These are phyloP conservation scores for Python bivittatus DNA, from an alignment of 2,113 vertebrate species.

Conservation along the genomic window DNA sequence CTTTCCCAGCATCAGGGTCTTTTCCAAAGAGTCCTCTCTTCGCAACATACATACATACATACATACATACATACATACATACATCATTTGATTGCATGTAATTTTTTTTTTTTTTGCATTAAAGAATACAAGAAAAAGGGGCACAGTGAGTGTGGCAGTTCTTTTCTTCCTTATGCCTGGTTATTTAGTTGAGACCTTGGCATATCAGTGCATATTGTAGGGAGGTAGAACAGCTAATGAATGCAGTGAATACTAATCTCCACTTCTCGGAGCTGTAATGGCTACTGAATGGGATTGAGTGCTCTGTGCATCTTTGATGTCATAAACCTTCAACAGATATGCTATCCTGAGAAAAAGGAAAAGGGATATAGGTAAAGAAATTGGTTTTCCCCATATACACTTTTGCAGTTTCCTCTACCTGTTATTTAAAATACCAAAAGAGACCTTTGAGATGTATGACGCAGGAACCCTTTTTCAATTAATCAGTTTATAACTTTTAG, in stretches of 20 bases:
- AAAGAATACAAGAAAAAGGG: neutral
- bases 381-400: neutral
- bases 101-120: neutral
- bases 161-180: neutral
- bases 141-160: neutral
- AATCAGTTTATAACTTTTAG: neutral
- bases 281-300: neutral
- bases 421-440: neutral
- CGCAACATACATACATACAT: too few species aligned
- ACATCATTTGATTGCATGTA: neutral
- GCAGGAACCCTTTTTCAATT: neutral
- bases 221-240: neutral
- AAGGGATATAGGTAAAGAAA: neutral
- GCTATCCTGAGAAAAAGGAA: neutral
- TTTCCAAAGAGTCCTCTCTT: too few species aligned
- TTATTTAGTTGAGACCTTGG: neutral
- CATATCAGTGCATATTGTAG: neutral
- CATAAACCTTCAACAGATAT: neutral
- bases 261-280: neutral
- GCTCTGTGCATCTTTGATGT: neutral
- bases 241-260: neutral
- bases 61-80: too few species aligned
- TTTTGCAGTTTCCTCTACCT: neutral
- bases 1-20: too few species aligned
- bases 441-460: neutral